phyloP scores from a whole-genome alignment of 53 echinoderm and acorn worm species.

The Henricia sp. region DNA sequence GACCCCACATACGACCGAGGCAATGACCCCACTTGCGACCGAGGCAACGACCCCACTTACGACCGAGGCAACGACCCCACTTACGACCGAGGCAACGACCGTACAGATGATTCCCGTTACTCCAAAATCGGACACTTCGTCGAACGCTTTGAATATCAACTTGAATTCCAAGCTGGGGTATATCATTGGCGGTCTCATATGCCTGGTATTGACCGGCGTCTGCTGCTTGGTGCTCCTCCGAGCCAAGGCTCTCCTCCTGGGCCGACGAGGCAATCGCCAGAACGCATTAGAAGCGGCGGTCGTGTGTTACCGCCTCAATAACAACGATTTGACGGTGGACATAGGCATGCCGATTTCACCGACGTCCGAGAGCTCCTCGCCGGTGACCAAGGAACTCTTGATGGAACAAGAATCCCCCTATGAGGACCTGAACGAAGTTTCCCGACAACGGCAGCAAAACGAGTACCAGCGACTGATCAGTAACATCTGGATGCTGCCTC shows the following conservation, averaged over 20 bases:
- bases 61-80: too few species aligned
- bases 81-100: too few species aligned
- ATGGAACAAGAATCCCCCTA: constrained; percentile 23
- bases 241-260: constrained; percentile 27
- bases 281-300: neutral
- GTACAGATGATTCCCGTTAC: neutral
- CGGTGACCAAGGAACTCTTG: constrained; percentile 28
- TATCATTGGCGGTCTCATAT: constrained; percentile 42
- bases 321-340: constrained; percentile 14
- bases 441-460: constrained; percentile 41
- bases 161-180: neutral
- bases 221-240: constrained; percentile 48
- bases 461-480: constrained; percentile 52
- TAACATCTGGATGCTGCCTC: constrained; percentile 14
- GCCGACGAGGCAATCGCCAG: neutral
- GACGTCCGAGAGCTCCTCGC: neutral
- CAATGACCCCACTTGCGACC: too few species aligned
- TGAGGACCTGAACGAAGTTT: constrained; percentile 45
- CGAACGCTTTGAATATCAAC: too few species aligned
- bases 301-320: neutral
- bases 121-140: neutral
- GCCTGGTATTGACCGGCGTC: constrained; percentile 31
- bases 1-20: too few species aligned
- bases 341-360: neutral
- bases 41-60: too few species aligned